Conservation (phyloP, 2,113 vertebrate genomes). For the Anolis sagrei region DNA sequence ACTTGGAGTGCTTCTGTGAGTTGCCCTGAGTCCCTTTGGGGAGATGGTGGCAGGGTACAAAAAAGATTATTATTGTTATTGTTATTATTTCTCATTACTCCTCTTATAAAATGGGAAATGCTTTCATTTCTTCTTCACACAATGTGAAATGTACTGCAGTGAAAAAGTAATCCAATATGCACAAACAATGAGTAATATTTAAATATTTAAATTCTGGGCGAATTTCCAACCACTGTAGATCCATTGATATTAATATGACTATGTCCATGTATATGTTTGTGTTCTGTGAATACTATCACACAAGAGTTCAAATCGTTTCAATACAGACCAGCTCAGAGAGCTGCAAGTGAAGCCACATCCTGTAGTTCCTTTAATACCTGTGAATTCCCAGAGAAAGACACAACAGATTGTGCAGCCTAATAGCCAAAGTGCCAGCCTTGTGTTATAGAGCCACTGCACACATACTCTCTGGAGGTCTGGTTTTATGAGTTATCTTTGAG, state of each 20-base stretch:
- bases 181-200: background rate
- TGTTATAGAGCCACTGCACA: slow-evolving; percentile 43
- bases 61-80: too few species aligned
- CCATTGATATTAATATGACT: background rate
- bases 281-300: background rate
- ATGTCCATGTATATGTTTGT: background rate
- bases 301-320: background rate
- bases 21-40: too few species aligned
- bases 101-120: background rate
- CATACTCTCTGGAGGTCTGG: slow-evolving; percentile 32
- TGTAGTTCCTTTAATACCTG: slow-evolving; percentile 47
- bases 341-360: slow-evolving; percentile 42
- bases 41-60: too few species aligned
- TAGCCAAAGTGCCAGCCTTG: slow-evolving; percentile 42
- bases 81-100: background rate
- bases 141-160: background rate
- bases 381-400: slow-evolving; percentile 52
- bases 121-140: background rate
- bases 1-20: too few species aligned
- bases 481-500: slow-evolving; percentile 54
- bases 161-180: background rate
- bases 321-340: background rate
- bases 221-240: background rate
- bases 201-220: background rate
- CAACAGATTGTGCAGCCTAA: slow-evolving; percentile 49